Evolutionary conservation across 1,140 invertebrate species (phyloP), one percentile per base, ranked within the genome.

Genomic region (Leucophenga varia): DNA sequence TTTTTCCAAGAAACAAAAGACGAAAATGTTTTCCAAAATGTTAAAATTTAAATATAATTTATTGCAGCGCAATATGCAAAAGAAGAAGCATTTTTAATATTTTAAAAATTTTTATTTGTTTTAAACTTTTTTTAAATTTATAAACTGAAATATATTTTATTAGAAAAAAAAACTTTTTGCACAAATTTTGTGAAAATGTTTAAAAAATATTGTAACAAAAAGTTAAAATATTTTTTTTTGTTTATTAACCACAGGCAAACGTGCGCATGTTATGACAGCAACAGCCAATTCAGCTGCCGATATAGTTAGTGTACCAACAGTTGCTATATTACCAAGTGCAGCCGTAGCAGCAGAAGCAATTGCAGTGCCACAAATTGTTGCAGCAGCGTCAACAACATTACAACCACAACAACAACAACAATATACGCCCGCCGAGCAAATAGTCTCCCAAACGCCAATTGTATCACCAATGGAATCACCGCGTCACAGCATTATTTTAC

Each of bases 401-500:
- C n/a, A n/a, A n/a, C n/a, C n/a, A n/a, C n/a, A n/a, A n/a, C n/a
- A n/a, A n/a, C n/a, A n/a, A n/a, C n/a, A n/a, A n/a, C n/a, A n/a
- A n/a, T n/a, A n/a, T n/a, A n/a, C n/a, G n/a, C n/a, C n/a, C n/a
- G n/a, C n/a, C n/a, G n/a, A n/a, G n/a, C n/a, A n/a, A n/a, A n/a
- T n/a, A n/a, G n/a, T n/a, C n/a, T n/a, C n/a, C n/a, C n/a, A n/a
- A 10, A 52, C 57, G 2, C 44, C 52, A 25, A 20, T 58, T 30
- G 43, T 43, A 4, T 67, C 61, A 7, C 65, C 65, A 5, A 49
- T 65, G 13, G 67, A 65, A 28, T 70, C 68, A n/a, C 63, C 63
- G 2, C 65, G 73, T 50, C 75, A 76, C 13, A 80, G 78, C 56
- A 80, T 80, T 30, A 80, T 80, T 36, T 50, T 80, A 17, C 78